Percentiles rank a stretch among this genome's conserved stretches.
These are phyloP conservation scores for Micronycteris hirsuta DNA, from an alignment of 2,113 vertebrate genomes.

Conservation along the genomic window DNA sequence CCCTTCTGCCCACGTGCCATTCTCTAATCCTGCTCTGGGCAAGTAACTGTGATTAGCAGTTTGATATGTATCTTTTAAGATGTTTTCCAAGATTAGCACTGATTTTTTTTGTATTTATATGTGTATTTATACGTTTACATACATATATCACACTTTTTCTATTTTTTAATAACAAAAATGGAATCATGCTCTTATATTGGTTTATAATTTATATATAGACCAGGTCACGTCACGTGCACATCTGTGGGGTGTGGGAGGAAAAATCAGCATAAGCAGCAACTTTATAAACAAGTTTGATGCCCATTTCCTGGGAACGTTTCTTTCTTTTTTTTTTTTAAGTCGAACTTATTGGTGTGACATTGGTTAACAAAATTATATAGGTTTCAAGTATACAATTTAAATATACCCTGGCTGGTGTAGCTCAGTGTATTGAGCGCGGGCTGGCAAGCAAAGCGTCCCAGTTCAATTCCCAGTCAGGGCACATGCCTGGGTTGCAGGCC, in stretches of 20 bases:
- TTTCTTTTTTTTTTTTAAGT: neutral
- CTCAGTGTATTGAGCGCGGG: too few relatives aligned
- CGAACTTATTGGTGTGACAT: neutral
- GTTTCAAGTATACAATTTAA: neutral
- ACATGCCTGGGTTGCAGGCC: too few relatives aligned
- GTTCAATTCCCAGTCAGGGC: too few relatives aligned
- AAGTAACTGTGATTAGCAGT: neutral
- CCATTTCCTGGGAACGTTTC: conserved; percentile 10
- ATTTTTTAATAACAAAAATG: neutral
- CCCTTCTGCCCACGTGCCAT: too few relatives aligned
- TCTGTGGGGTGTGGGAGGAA: neutral
- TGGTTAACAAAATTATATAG: neutral
- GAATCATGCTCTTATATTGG: neutral
- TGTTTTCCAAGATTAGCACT: neutral
- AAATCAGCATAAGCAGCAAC: neutral
- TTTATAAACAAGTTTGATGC: neutral
- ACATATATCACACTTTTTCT: neutral
- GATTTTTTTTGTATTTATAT: neutral
- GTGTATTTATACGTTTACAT: neutral
- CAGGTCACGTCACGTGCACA: neutral
- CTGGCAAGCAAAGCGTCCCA: too few relatives aligned
- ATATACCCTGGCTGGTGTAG: too few relatives aligned
- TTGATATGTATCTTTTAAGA: neutral
- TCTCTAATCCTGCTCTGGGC: neutral
- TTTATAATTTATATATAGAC: neutral